Conservation (phyloP, 2,797 vertebrate species). For the Lutjanus argentimaculatus region DNA sequence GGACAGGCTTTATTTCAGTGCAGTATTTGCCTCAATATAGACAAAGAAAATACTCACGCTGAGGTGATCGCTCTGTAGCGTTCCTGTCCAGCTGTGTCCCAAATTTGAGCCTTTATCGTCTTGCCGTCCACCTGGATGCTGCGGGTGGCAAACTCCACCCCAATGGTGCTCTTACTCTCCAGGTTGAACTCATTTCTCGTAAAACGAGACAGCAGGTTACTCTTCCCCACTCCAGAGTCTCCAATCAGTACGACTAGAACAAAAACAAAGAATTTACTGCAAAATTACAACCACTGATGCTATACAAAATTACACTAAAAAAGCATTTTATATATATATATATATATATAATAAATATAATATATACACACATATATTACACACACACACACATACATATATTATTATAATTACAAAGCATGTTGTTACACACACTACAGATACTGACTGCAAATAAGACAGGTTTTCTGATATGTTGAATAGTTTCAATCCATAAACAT, state of each 20-base stretch:
- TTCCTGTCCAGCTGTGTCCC: slow-evolving; percentile 98
- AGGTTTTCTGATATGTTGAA: too few species aligned
- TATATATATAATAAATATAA: too few species aligned
- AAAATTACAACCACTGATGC: too few species aligned
- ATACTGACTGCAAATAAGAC: too few species aligned
- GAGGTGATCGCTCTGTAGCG: slow-evolving; percentile 98
- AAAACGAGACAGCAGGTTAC: slow-evolving; percentile 97
- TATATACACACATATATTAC: too few species aligned
- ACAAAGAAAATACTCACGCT: slow-evolving; percentile 87
- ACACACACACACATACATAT: too few species aligned
- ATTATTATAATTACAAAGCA: slow-evolving; percentile 2
- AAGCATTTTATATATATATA: too few species aligned
- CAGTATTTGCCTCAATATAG: too few species aligned
- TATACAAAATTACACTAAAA: too few species aligned
- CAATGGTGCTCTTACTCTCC: slow-evolving; percentile 99
- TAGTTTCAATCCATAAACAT: too few species aligned
- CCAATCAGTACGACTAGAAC: slow-evolving; percentile 94
- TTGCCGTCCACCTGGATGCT: slow-evolving; percentile 98
- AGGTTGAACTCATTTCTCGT: slow-evolving; percentile 98
- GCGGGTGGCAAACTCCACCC: slow-evolving; percentile 97
- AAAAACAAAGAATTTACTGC: not conserved
- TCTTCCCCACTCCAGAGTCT: slow-evolving; percentile 98
- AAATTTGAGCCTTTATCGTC: slow-evolving; percentile 98
- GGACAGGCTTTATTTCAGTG: too few species aligned
- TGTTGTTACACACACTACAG: not conserved